Evolutionary conservation across 2,888 invertebrate species (phyloP).

Genomic region (Quadroppia sp.): DNA sequence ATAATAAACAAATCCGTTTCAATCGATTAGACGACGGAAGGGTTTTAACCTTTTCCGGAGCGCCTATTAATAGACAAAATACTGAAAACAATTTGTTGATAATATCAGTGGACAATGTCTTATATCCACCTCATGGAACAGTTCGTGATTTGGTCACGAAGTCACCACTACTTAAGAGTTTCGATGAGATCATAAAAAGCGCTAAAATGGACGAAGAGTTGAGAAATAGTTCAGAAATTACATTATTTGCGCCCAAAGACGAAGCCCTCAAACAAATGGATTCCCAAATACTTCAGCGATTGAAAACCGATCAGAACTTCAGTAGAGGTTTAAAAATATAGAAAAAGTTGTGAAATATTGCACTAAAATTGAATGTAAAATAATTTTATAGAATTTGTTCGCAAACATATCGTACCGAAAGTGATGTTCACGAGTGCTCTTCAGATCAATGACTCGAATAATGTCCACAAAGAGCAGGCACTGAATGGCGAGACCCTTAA

Average conservation of each 20-base stretch:
- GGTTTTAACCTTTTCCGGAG: slow-evolving; percentile 45
- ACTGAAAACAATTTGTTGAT: slow-evolving; percentile 39
- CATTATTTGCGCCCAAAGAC: slow-evolving; percentile 48
- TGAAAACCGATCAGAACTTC: slow-evolving; percentile 44
- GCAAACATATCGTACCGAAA: slow-evolving; percentile 28
- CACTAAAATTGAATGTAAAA: not conserved
- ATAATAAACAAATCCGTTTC: slow-evolving; percentile 45
- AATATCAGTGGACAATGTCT: slow-evolving; percentile 45
- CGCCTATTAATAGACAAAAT: slow-evolving; percentile 43
- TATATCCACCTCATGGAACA: slow-evolving; percentile 46
- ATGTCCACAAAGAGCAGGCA: slow-evolving; percentile 10
- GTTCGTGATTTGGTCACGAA: slow-evolving; percentile 43
- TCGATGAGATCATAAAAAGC: slow-evolving; percentile 43
- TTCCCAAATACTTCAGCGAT: slow-evolving; percentile 40
- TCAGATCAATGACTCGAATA: slow-evolving; percentile 15
- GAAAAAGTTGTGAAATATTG: not conserved
- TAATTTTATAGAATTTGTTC: slow-evolving; percentile 22
- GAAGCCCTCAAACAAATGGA: slow-evolving; percentile 44
- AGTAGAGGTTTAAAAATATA: slow-evolving; percentile 43
- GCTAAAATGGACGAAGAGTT: slow-evolving; percentile 43
- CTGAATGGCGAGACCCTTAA: slow-evolving; percentile 27
- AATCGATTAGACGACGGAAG: slow-evolving; percentile 44
- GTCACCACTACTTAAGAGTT: slow-evolving; percentile 45
- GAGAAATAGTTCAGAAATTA: slow-evolving; percentile 44
- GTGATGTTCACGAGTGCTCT: slow-evolving; percentile 39